phyloP scores from a whole-genome alignment of 2,888 invertebrate species.

The Caenorhabditis doughertyi region DNA sequence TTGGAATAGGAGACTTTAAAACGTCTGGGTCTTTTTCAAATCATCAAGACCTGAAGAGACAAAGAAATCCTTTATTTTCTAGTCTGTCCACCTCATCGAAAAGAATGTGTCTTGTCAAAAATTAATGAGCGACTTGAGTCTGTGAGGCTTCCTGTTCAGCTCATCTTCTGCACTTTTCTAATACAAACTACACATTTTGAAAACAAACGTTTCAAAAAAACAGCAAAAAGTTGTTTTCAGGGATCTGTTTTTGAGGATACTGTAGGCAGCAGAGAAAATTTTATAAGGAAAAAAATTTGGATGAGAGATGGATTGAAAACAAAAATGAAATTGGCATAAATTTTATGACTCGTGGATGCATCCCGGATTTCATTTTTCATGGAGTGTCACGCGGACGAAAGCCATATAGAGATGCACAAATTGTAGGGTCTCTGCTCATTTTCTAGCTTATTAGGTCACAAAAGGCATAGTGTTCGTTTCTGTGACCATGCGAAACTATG shows the following conservation, averaged over 20 bases:
- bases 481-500: neutral
- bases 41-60: neutral
- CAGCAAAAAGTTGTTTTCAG: neutral
- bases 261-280: neutral
- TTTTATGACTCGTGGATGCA: neutral
- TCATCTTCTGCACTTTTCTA: slow-evolving; percentile 37
- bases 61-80: neutral
- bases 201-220: neutral
- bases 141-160: slow-evolving; percentile 27
- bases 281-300: neutral
- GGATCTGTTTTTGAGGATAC: neutral
- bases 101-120: slow-evolving; percentile 27
- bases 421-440: slow-evolving; percentile 15
- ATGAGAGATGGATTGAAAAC: neutral
- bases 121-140: slow-evolving; percentile 46
- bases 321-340: slow-evolving; percentile 7
- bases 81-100: slow-evolving; percentile 12
- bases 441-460: slow-evolving; percentile 36
- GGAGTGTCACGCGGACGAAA: neutral
- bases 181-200: slow-evolving; percentile 21
- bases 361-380: neutral
- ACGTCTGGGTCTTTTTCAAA: neutral
- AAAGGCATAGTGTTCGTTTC: slow-evolving; percentile 40
- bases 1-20: neutral
- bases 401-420: slow-evolving; percentile 21